Evolutionary conservation across 2,888 invertebrate genomes (phyloP).

Genomic region (Anthophora plumipes): DNA sequence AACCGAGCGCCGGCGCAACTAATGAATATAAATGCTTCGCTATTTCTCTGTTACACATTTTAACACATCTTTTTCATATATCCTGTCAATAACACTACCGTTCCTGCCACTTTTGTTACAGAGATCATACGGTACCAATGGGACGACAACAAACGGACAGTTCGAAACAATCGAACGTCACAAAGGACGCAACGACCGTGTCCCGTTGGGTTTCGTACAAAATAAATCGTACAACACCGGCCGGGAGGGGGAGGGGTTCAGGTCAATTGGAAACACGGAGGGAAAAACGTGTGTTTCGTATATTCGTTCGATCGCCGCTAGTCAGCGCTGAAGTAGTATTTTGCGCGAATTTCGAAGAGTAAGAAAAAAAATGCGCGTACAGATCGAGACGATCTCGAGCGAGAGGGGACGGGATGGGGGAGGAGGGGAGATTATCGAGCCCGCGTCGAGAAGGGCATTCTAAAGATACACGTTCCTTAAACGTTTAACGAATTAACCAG

Average conservation of each 20-base stretch:
- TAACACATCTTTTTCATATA: background rate
- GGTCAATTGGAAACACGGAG: slow-evolving; percentile 4
- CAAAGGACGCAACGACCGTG: background rate
- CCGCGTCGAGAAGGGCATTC: slow-evolving; percentile 28
- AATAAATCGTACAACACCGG: slow-evolving; percentile 34
- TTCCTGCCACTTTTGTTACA: background rate
- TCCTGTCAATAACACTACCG: background rate
- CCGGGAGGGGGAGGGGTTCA: too few species aligned
- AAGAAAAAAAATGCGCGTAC: slow-evolving; percentile 42
- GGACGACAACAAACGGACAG: background rate
- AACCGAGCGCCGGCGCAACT: slow-evolving; percentile 81
- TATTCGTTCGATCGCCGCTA: slow-evolving; percentile 61
- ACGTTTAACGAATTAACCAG: slow-evolving; percentile 18
- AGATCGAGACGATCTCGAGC: background rate
- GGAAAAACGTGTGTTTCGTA: slow-evolving; percentile 16
- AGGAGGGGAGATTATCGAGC: slow-evolving; percentile 28
- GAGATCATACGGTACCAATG: background rate
- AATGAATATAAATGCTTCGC: slow-evolving; percentile 65
- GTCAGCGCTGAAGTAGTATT: slow-evolving; percentile 74
- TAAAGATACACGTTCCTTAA: slow-evolving; percentile 11
- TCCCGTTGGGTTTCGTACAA: slow-evolving; percentile 6
- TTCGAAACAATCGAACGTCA: slow-evolving; percentile 21
- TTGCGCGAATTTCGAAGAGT: slow-evolving; percentile 70
- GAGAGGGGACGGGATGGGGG: too few species aligned
- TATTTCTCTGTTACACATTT: slow-evolving; percentile 35